Evolutionary conservation across 2,888 invertebrate species (phyloP).

Genomic region (Apantesis nais): DNA sequence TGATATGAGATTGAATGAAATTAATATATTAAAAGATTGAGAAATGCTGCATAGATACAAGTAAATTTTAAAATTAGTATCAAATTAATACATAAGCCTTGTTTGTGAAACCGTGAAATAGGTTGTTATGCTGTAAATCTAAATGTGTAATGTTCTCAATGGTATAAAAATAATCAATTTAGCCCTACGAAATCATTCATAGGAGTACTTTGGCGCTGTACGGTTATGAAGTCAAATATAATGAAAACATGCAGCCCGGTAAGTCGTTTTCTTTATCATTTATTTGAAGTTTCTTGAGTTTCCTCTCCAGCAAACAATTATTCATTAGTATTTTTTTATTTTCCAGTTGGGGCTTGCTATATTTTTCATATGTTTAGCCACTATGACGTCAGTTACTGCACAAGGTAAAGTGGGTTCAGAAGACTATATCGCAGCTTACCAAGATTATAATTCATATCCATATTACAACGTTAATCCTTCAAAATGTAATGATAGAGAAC

Average conservation of each 20-base stretch:
- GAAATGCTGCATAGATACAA: constrained; percentile 1
- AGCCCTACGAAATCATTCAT: not conserved
- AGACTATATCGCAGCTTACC: too few species aligned
- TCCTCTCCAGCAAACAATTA: too few species aligned
- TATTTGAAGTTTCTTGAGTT: too few species aligned
- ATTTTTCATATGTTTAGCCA: too few species aligned
- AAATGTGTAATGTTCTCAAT: not conserved
- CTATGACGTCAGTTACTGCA: too few species aligned
- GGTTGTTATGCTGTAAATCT: not conserved
- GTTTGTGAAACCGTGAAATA: not conserved
- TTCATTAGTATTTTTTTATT: too few species aligned
- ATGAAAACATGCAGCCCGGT: constrained; percentile 4
- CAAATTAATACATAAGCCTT: not conserved
- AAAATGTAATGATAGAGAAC: not conserved
- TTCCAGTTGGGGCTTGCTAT: too few species aligned
- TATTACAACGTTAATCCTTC: too few species aligned
- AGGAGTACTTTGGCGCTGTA: not conserved
- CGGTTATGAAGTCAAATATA: not conserved
- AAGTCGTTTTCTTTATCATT: not conserved
- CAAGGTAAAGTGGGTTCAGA: too few species aligned
- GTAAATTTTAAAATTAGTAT: not conserved
- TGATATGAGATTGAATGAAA: too few species aligned
- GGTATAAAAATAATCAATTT: constrained; percentile 5
- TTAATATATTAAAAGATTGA: too few species aligned
- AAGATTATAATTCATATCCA: not conserved